Conservation (phyloP, 2,113 vertebrate species). For the Grus americana region DNA sequence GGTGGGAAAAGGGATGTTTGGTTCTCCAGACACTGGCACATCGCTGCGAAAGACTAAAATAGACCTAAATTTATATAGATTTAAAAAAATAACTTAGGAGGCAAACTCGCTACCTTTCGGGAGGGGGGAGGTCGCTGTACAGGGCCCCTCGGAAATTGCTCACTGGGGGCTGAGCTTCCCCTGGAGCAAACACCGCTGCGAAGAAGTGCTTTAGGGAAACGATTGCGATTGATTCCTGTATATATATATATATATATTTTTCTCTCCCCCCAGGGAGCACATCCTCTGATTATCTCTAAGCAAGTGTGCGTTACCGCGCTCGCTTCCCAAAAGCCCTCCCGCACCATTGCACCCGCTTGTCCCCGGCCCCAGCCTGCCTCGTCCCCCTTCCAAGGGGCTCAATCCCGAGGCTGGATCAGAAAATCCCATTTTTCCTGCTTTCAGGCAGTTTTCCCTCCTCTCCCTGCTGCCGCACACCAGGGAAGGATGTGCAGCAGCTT, state of each 20-base stretch:
- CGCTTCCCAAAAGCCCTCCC: not conserved
- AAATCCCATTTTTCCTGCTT: not conserved
- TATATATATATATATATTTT: no score
- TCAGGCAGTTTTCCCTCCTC: not conserved
- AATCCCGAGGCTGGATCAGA: not conserved
- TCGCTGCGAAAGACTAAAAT: conserved; percentile 59
- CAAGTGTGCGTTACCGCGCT: not conserved
- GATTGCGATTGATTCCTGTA: not conserved
- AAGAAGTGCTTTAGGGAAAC: not conserved
- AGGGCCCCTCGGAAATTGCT: not conserved
- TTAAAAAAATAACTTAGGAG: conserved; percentile 70
- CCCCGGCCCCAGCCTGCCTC: conserved; percentile 24
- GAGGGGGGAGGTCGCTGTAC: not conserved
- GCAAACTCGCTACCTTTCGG: not conserved
- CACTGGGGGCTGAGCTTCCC: not conserved
- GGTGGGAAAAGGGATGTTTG: not conserved
- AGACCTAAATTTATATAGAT: conserved; percentile 60
- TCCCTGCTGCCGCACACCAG: not conserved
- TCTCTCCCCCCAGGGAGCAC: not conserved
- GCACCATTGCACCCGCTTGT: conserved; percentile 18
- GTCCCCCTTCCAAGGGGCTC: not conserved
- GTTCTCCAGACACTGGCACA: conserved; percentile 64
- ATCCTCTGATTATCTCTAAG: conserved; percentile 39
- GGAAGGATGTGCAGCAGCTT: not conserved
- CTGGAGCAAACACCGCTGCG: fast-evolving